phyloP scores from a whole-genome alignment of 2,797 vertebrate species.

The Hemibagrus guttatus region DNA sequence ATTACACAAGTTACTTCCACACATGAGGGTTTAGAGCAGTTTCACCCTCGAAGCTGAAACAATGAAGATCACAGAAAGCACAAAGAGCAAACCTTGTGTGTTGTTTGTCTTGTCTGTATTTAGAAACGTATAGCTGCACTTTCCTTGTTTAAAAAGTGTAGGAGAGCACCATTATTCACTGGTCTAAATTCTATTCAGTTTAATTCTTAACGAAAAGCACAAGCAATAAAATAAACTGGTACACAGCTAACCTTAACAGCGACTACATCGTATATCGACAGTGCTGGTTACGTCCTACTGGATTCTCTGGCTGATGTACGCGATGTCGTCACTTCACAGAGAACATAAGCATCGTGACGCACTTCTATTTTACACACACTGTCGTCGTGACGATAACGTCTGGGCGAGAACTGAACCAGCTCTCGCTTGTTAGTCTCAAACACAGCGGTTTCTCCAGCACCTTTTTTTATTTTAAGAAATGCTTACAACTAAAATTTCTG shows the following conservation, averaged over 20 bases:
- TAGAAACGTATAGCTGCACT: constrained; percentile 75
- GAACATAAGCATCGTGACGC: neutral
- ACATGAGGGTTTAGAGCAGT: constrained; percentile 12
- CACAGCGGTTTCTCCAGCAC: neutral
- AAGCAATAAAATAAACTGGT: constrained; percentile 65
- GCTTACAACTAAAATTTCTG: neutral
- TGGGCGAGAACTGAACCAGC: neutral
- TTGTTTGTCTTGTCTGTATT: constrained; percentile 60
- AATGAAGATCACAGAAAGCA: constrained; percentile 51
- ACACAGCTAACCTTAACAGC: constrained; percentile 67
- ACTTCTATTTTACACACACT: neutral
- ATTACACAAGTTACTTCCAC: constrained; percentile 15
- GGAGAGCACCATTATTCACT: constrained; percentile 75
- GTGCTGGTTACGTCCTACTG: constrained; percentile 73
- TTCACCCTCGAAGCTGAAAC: constrained; percentile 6
- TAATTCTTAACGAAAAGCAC: constrained; percentile 68
- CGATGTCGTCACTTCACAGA: constrained; percentile 52
- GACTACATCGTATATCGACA: constrained; percentile 68
- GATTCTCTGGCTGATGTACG: constrained; percentile 65
- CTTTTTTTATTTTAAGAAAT: neutral
- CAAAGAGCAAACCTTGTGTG: constrained; percentile 59
- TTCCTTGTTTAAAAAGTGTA: constrained; percentile 79
- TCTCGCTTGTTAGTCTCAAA: neutral
- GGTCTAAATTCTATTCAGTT: constrained; percentile 71
- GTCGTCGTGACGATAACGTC: neutral